Evolutionary conservation across 1,140 invertebrate species (phyloP), one percentile per base, ranked within the genome.

Genomic region (Aleiodes sp.): DNA sequence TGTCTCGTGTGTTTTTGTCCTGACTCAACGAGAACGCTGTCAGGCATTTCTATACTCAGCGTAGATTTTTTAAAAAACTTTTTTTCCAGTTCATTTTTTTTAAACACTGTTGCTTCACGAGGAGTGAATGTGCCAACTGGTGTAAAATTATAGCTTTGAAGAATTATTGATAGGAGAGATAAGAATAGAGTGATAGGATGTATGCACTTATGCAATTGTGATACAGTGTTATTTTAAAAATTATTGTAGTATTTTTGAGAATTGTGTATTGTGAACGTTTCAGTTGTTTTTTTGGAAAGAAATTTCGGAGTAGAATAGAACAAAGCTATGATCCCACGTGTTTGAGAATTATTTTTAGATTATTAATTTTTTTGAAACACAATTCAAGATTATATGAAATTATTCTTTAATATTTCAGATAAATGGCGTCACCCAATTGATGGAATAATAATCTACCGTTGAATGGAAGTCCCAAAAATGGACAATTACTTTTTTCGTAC

Each of bases 381-480:
- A n/a, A n/a, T n/a, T n/a, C n/a, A n/a, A n/a, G n/a, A n/a, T n/a
- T n/a, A n/a, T n/a, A n/a, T n/a, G n/a, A n/a, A n/a, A n/a, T n/a
- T n/a, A n/a, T n/a, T n/a, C n/a, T n/a, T 35, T 29, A 26, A 28
- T 33, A 64, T 65, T 72, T 9, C 60, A 78, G 76, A 76, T 76
- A 78, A 76, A 76, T 78, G 77, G 75, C 70, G 68, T 56, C 63
- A 52, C 56, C 24, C 8, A 70, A 61, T 66, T 78, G 69, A 74
- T 63, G 67, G 41, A 64, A 68, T 70, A 57, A 66, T 67, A 37
- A 52, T 46, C 39, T 6, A 35, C 4, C 4, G 7, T 52, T 21
- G 46, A 12, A 4, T 10, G 21, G 46, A 52, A 10, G 26, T 52
- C 26, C 26, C 26, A 1, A 52, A 52, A 52, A 52, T 52, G 46